These are phyloP conservation scores for Papilio protenor DNA, from an alignment of 2,888 invertebrate genomes.

Conservation along the genomic window DNA sequence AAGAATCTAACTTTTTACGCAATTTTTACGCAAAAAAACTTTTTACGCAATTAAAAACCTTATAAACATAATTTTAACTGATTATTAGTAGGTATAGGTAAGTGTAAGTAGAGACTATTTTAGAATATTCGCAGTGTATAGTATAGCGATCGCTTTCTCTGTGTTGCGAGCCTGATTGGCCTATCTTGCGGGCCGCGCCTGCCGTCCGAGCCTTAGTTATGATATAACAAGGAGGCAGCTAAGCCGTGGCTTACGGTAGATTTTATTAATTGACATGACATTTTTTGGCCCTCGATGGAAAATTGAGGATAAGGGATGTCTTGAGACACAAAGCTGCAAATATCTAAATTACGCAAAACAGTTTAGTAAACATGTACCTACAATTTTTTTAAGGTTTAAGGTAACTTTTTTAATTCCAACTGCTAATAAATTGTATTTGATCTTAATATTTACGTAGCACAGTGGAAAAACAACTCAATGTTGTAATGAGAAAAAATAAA, in stretches of 20 bases:
- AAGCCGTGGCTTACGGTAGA: slow-evolving; percentile 75
- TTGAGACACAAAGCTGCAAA: slow-evolving; percentile 17
- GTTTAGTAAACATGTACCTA: not conserved
- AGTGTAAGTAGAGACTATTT: not conserved
- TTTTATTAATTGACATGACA: slow-evolving; percentile 80
- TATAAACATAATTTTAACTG: not conserved
- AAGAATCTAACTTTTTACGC: not conserved
- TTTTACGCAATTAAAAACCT: not conserved
- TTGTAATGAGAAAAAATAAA: no score
- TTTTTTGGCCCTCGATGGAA: slow-evolving; percentile 59
- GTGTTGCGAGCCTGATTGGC: slow-evolving; percentile 37
- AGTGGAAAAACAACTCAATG: no score
- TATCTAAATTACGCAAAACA: not conserved
- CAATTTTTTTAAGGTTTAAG: not conserved
- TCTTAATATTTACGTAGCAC: no score
- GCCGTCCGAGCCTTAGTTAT: slow-evolving; percentile 70
- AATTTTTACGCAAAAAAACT: no score
- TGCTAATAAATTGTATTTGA: no score
- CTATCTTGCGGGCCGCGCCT: slow-evolving; percentile 54
- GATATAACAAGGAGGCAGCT: slow-evolving; percentile 76
- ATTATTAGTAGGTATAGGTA: not conserved
- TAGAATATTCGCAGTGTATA: not conserved
- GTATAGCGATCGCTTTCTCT: slow-evolving; percentile 18
- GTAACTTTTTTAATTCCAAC: not conserved
- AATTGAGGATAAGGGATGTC: slow-evolving; percentile 46